Evolutionary conservation across 1,140 invertebrate genomes (phyloP).

Genomic region (Aphidius ervi): DNA sequence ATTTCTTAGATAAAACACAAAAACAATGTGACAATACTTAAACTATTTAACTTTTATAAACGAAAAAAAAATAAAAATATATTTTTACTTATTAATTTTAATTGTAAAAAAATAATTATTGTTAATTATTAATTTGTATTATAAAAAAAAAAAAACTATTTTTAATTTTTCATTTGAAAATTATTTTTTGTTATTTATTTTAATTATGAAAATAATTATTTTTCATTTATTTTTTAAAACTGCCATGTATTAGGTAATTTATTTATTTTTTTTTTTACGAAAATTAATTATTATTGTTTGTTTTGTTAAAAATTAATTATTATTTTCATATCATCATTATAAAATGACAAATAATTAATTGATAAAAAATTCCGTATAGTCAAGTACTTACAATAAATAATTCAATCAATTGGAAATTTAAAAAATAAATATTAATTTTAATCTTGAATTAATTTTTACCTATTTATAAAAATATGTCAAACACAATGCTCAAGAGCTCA

Average conservation of each 20-base stretch:
- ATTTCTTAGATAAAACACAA: too few species aligned
- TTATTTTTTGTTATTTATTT: too few species aligned
- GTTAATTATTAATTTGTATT: too few species aligned
- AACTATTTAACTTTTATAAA: too few species aligned
- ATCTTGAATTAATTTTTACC: conserved; percentile 10
- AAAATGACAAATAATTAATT: not conserved
- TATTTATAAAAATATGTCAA: conserved; percentile 4
- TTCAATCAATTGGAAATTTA: not conserved
- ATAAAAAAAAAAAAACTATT: too few species aligned
- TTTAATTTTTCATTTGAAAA: too few species aligned
- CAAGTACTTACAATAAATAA: conserved; percentile 1
- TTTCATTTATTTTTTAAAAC: too few species aligned
- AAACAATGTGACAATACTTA: too few species aligned
- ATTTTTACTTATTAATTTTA: too few species aligned
- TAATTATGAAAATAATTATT: too few species aligned
- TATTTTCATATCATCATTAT: not conserved
- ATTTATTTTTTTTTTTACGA: conserved; percentile 5
- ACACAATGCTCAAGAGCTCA: conserved; percentile 35
- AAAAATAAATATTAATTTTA: not conserved
- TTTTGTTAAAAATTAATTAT: conserved; percentile 14
- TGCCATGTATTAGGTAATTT: not conserved
- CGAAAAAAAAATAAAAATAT: too few species aligned
- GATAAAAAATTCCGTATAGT: not conserved
- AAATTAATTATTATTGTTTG: conserved; percentile 9
- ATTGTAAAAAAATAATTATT: too few species aligned